A percentile compares a stretch with the other conserved stretches of the same genome.
These are phyloP conservation scores for Coleophora flavipennella DNA, from an alignment of 2,888 invertebrate species.

Conservation along the genomic window DNA sequence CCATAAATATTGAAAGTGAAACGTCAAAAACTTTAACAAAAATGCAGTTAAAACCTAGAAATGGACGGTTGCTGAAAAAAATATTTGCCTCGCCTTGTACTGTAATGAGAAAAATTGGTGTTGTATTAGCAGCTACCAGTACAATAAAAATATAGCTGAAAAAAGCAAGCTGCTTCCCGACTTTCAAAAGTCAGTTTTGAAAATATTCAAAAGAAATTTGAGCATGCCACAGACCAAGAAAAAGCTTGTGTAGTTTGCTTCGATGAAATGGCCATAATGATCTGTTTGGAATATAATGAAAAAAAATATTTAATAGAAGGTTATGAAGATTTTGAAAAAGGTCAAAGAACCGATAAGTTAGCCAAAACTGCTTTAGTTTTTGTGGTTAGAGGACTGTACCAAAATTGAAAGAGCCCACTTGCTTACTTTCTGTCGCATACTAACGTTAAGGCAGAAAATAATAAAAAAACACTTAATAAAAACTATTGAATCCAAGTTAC, in stretches of 20 bases:
- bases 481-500: background rate
- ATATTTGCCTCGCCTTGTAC: too few relatives aligned
- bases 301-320: conserved; percentile 2
- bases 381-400: background rate
- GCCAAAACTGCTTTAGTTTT: background rate
- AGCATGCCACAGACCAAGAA: background rate
- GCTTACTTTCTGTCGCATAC: background rate
- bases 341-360: background rate
- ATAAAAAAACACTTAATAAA: background rate
- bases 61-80: too few relatives aligned
- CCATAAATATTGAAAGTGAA: too few relatives aligned
- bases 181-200: background rate
- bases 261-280: background rate
- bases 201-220: background rate
- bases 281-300: background rate
- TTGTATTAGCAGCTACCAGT: too few relatives aligned
- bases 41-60: too few relatives aligned
- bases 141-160: too few relatives aligned
- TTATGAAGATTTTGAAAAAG: background rate
- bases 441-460: background rate
- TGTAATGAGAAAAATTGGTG: too few relatives aligned
- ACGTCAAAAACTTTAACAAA: too few relatives aligned
- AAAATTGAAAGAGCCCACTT: background rate
- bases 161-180: too few relatives aligned
- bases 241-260: background rate